These are phyloP conservation scores for Diceros bicornis DNA, from an alignment of 2,797 vertebrate genomes.

Conservation along the genomic window DNA sequence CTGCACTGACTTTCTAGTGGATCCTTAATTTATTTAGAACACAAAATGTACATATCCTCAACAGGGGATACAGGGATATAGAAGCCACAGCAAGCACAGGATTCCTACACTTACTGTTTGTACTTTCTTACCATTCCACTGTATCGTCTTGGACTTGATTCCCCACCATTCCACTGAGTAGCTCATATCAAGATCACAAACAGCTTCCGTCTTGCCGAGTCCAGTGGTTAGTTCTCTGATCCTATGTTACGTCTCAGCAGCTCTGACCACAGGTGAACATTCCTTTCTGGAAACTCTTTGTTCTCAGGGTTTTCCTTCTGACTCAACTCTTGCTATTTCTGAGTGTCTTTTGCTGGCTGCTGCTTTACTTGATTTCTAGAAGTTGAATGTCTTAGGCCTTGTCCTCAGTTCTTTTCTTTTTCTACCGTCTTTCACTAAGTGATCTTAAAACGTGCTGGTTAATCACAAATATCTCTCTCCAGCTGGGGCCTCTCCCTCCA, in stretches of 20 bases:
- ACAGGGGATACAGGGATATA: not conserved
- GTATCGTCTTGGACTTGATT: not conserved
- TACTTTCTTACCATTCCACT: not conserved
- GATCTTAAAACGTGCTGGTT: not conserved
- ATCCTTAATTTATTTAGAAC: not conserved
- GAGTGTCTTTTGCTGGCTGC: not conserved
- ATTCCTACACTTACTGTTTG: not conserved
- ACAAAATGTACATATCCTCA: not conserved
- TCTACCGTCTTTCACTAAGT: not conserved
- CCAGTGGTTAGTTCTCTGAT: not conserved
- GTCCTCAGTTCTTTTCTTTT: not conserved
- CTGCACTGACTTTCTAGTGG: not conserved
- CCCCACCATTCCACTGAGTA: not conserved
- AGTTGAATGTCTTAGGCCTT: not conserved
- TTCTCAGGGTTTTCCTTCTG: not conserved
- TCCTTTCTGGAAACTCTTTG: not conserved
- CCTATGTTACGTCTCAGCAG: not conserved
- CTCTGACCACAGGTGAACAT: not conserved
- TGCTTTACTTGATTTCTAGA: not conserved
- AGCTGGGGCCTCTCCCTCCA: not conserved
- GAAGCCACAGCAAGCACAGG: not conserved
- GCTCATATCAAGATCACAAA: not conserved
- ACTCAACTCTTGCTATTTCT: not conserved
- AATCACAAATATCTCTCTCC: not conserved
- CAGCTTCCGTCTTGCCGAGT: not conserved